A percentile compares a stretch with the other conserved stretches of the same genome.
These are phyloP conservation scores for Dusona sp. DNA, from an alignment of 2,888 invertebrate species.

Conservation along the genomic window DNA sequence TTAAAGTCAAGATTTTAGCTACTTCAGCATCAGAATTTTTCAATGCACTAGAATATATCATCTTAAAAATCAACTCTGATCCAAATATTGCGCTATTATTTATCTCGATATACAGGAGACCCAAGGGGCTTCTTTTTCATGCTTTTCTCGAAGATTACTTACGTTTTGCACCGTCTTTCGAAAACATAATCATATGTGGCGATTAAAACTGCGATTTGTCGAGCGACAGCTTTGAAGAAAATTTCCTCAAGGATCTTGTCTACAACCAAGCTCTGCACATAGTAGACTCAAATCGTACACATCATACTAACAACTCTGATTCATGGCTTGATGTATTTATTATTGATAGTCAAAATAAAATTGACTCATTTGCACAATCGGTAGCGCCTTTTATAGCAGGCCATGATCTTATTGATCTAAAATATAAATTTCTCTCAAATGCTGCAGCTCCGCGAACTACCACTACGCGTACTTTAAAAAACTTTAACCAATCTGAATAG, in stretches of 20 bases:
- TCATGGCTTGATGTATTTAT: conserved; percentile 15
- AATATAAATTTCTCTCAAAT: not conserved
- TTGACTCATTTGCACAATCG: not conserved
- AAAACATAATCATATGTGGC: conserved; percentile 13
- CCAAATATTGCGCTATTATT: not conserved
- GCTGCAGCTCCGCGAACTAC: not conserved
- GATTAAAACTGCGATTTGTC: conserved; percentile 28
- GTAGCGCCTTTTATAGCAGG: conserved; percentile 7
- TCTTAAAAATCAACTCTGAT: too few relatives aligned
- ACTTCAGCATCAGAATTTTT: too few relatives aligned
- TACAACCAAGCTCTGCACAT: not conserved
- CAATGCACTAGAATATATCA: too few relatives aligned
- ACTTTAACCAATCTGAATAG: not conserved
- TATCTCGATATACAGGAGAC: conserved; percentile 6
- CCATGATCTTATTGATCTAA: not conserved
- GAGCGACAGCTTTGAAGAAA: not conserved
- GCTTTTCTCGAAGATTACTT: not conserved
- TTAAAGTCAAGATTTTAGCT: conserved; percentile 5
- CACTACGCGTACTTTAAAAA: not conserved
- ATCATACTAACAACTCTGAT: not conserved
- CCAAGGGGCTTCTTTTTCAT: not conserved
- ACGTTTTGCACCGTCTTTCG: not conserved
- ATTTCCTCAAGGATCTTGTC: not conserved
- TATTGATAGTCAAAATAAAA: not conserved
- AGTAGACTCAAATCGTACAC: not conserved